Percentiles rank a stretch among this genome's conserved stretches.
Evolutionary conservation across 2,888 invertebrate genomes (phyloP).

Genomic region (Antheraea yamamai): DNA sequence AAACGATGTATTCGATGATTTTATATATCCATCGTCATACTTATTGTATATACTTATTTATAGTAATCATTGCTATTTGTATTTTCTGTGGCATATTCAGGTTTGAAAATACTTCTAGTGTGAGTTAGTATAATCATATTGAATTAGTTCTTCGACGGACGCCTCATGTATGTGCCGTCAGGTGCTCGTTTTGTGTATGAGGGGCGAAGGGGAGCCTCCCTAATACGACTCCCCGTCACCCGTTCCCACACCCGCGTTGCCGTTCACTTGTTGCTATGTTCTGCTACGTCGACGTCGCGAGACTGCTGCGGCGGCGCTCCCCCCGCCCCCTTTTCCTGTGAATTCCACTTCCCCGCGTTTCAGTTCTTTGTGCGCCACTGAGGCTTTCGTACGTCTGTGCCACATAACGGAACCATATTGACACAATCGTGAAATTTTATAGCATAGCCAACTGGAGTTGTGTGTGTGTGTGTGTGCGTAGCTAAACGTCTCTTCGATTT

Average conservation of each 20-base stretch:
- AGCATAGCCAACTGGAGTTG: slow-evolving; percentile 60
- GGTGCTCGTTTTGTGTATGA: slow-evolving; percentile 63
- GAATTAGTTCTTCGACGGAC: slow-evolving; percentile 37
- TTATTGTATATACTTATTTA: slow-evolving; percentile 22
- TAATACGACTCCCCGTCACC: slow-evolving; percentile 44
- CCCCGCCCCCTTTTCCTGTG: slow-evolving; percentile 55
- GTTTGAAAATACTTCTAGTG: slow-evolving; percentile 15
- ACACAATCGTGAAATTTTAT: slow-evolving; percentile 60
- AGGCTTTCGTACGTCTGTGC: slow-evolving; percentile 66
- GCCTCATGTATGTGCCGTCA: slow-evolving; percentile 58
- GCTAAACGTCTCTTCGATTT: slow-evolving; percentile 58
- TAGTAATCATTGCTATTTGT: slow-evolving; percentile 57
- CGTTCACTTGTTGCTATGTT: slow-evolving; percentile 81
- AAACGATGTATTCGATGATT: slow-evolving; percentile 6
- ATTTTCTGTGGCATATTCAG: slow-evolving; percentile 51
- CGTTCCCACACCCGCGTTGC: slow-evolving; percentile 60
- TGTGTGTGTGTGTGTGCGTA: slow-evolving; percentile 37
- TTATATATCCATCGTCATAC: background rate
- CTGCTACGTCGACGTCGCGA: slow-evolving; percentile 59
- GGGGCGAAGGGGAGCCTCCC: slow-evolving; percentile 55
- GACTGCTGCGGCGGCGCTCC: slow-evolving; percentile 66
- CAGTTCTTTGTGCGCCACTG: slow-evolving; percentile 80
- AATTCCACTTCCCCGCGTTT: slow-evolving; percentile 69
- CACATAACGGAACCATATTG: slow-evolving; percentile 53
- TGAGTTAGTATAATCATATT: background rate